Conservation (phyloP, 1,140 invertebrate genomes). For the Platyscapa corneri region DNA sequence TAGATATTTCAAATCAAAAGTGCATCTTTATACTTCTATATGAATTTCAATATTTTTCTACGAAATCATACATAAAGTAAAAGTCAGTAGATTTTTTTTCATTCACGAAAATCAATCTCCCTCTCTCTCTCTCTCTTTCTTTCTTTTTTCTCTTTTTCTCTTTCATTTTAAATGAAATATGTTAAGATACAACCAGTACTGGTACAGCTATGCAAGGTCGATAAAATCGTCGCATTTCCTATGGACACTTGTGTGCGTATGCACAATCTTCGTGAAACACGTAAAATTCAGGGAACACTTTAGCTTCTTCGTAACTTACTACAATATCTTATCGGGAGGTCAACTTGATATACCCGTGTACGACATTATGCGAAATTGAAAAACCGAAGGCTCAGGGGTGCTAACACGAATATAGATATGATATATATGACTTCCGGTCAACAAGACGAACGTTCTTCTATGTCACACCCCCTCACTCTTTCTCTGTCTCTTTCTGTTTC, state of each 20-base stretch:
- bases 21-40: background rate
- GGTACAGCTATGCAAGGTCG: slow-evolving; percentile 53
- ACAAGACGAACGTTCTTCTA: slow-evolving; percentile 39
- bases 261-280: slow-evolving; percentile 61
- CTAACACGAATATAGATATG: slow-evolving; percentile 54
- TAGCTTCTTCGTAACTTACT: background rate
- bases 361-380: slow-evolving; percentile 73
- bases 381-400: slow-evolving; percentile 63
- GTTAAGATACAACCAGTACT: slow-evolving; percentile 41
- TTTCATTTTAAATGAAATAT: slow-evolving; percentile 21
- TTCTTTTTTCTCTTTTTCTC: too few relatives aligned
- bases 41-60: background rate
- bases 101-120: background rate
- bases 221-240: slow-evolving; percentile 76
- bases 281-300: slow-evolving; percentile 22
- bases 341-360: slow-evolving; percentile 64
- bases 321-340: slow-evolving; percentile 69
- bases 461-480: background rate
- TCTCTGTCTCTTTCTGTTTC: background rate
- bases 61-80: background rate
- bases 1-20: background rate
- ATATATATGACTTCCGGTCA: slow-evolving; percentile 66
- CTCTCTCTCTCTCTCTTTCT: background rate
- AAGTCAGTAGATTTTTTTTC: slow-evolving; percentile 41
- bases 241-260: slow-evolving; percentile 71